Conservation (phyloP, 2,797 vertebrate species). For the Trachurus trachurus region DNA sequence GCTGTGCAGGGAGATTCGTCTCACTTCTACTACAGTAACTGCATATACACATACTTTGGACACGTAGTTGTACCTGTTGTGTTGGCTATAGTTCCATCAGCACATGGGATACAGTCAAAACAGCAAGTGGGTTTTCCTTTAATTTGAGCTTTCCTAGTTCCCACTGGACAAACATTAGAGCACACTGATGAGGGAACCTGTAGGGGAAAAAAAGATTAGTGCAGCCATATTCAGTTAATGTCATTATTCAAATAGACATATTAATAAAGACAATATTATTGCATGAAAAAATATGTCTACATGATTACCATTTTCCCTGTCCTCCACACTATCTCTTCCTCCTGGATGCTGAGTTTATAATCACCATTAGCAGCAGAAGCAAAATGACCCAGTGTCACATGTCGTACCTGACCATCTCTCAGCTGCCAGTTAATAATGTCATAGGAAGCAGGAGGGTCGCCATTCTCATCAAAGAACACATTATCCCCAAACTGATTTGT, state of each 20-base stretch:
- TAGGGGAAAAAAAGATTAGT: background rate
- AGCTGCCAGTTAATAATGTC: constrained; percentile 88
- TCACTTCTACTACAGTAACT: too few relatives aligned
- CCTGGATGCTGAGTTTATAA: constrained; percentile 76
- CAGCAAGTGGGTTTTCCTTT: constrained; percentile 80
- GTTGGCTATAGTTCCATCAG: constrained; percentile 83
- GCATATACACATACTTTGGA: too few relatives aligned
- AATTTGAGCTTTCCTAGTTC: constrained; percentile 81
- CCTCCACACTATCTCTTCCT: constrained; percentile 80
- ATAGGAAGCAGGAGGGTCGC: constrained; percentile 83
- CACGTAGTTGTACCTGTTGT: constrained; percentile 77
- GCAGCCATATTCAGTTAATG: background rate
- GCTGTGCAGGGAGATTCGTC: too few relatives aligned
- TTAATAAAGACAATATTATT: background rate
- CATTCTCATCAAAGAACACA: constrained; percentile 84
- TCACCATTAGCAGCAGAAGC: constrained; percentile 48
- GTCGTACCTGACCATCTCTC: constrained; percentile 79
- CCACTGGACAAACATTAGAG: constrained; percentile 73
- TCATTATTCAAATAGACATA: background rate
- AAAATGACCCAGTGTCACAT: constrained; percentile 83
- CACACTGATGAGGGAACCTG: constrained; percentile 83
- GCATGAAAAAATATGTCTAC: background rate
- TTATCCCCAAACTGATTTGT: constrained; percentile 75
- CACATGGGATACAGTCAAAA: constrained; percentile 84
- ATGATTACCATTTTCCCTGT: constrained; percentile 73